These are phyloP conservation scores for Neosilurus mollespiculum DNA, from an alignment of 2,797 vertebrate species.

Conservation along the genomic window DNA sequence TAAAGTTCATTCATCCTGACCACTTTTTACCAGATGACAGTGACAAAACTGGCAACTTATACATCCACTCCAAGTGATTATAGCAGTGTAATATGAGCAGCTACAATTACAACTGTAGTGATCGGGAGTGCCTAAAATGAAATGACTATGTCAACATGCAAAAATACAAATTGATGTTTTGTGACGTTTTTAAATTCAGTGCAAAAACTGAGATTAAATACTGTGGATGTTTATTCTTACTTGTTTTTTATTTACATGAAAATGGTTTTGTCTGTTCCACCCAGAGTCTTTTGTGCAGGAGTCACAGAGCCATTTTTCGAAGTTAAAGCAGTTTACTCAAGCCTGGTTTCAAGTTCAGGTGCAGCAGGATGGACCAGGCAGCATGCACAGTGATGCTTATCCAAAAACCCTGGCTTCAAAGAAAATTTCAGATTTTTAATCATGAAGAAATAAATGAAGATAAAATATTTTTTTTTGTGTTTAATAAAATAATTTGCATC, in stretches of 20 bases:
- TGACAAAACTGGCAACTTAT: too few relatives aligned
- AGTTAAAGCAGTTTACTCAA: slow-evolving; percentile 69
- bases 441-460: slow-evolving; percentile 34
- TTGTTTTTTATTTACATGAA: neutral
- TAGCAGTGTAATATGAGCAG: neutral
- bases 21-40: too few relatives aligned
- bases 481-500: slow-evolving; percentile 48
- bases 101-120: neutral
- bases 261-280: slow-evolving; percentile 13
- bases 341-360: slow-evolving; percentile 71
- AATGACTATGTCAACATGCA: neutral
- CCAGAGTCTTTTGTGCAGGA: slow-evolving; percentile 46
- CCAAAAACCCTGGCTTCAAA: slow-evolving; percentile 23
- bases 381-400: slow-evolving; percentile 60
- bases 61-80: neutral
- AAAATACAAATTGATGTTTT: neutral
- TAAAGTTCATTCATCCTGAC: too few relatives aligned
- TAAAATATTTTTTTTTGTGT: slow-evolving; percentile 32
- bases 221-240: neutral
- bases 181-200: neutral
- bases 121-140: neutral
- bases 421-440: slow-evolving; percentile 23
- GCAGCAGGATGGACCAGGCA: slow-evolving; percentile 62
- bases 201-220: neutral
- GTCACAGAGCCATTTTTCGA: slow-evolving; percentile 55